A percentile compares a stretch with the other conserved stretches of the same genome.
These are phyloP conservation scores for Notolepis coatsorum DNA, from an alignment of 2,797 vertebrate species.

Conservation along the genomic window DNA sequence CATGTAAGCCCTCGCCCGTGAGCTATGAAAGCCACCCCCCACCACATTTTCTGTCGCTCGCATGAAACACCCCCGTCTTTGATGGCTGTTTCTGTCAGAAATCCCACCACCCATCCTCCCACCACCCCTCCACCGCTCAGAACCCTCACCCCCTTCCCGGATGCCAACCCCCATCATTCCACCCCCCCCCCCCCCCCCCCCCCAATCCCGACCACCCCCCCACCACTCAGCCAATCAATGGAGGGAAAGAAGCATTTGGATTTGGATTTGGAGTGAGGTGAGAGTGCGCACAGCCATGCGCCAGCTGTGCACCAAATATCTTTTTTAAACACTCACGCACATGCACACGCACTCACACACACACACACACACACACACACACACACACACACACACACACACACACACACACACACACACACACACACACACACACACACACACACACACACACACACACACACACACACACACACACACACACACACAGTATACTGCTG, in stretches of 20 bases:
- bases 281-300: neutral
- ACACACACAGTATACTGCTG: neutral
- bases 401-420: neutral
- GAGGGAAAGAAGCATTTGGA: conserved; percentile 53
- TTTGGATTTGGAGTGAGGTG: conserved; percentile 17
- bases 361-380: no score
- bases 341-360: no score
- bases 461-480: no score
- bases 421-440: neutral
- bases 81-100: conserved; percentile 69
- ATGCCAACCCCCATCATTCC: conserved; percentile 26
- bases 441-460: no score
- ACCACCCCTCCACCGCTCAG: conserved; percentile 19
- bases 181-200: neutral
- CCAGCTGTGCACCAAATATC: no score
- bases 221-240: conserved; percentile 46
- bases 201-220: conserved; percentile 29
- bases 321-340: no score
- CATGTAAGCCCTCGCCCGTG: conserved; percentile 37
- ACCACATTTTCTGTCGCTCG: conserved; percentile 52
- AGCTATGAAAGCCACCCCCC: conserved; percentile 57
- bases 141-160: conserved; percentile 34
- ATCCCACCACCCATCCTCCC: conserved; percentile 24
- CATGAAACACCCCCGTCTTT: conserved; percentile 61
- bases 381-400: no score